phyloP scores from a whole-genome alignment of 2,888 invertebrate genomes.

The Drosophila greeni region DNA sequence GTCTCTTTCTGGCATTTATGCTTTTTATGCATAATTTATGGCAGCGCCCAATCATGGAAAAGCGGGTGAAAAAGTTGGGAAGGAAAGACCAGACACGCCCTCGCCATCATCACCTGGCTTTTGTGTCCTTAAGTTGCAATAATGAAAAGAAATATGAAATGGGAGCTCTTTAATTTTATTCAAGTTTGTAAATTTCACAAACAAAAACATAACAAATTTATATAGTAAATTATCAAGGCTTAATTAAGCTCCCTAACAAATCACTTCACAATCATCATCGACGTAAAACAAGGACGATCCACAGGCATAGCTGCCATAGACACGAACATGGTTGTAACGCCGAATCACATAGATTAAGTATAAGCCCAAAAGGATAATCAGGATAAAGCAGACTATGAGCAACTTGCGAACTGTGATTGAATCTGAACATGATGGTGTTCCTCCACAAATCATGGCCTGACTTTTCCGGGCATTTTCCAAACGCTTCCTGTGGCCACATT shows the following conservation, averaged over 20 bases:
- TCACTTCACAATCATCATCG: conserved; percentile 52
- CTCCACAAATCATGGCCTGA: background rate
- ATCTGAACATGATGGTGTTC: conserved; percentile 8
- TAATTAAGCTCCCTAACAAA: background rate
- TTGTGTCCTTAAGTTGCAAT: background rate
- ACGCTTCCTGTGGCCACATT: conserved; percentile 56
- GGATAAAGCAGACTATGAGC: conserved; percentile 4
- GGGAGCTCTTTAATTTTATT: background rate
- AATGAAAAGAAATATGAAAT: background rate
- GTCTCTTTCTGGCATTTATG: conserved; percentile 49
- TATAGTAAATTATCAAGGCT: background rate
- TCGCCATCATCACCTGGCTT: conserved; percentile 13
- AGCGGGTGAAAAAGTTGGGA: conserved; percentile 49
- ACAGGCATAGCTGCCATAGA: conserved; percentile 56
- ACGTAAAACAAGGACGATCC: conserved; percentile 50
- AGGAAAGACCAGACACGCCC: conserved; percentile 61
- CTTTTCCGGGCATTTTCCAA: background rate
- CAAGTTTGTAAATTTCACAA: background rate
- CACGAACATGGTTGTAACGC: conserved; percentile 47
- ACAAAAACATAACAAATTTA: conserved; percentile 6
- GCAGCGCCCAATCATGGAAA: conserved; percentile 73
- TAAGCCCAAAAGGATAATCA: conserved; percentile 43
- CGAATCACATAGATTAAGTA: conserved; percentile 41
- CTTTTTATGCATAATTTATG: conserved; percentile 74
- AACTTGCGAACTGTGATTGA: background rate